A percentile compares a stretch with the other conserved stretches of the same genome.
phyloP scores from a whole-genome alignment of 2,888 invertebrate species.

The Temnothorax rugatulus region DNA sequence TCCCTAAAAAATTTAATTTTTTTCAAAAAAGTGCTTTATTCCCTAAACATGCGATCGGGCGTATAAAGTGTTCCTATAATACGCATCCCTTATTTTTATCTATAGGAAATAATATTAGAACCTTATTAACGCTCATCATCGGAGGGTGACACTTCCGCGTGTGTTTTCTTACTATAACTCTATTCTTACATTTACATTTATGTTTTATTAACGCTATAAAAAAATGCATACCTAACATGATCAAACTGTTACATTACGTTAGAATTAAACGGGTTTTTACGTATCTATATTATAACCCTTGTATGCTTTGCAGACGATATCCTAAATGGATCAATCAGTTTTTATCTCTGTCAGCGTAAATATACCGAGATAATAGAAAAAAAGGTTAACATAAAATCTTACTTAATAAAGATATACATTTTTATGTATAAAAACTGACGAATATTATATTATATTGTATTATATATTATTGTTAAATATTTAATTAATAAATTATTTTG shows the following conservation, averaged over 20 bases:
- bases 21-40: no score
- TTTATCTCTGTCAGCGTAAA: constrained; percentile 22
- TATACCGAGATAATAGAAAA: constrained; percentile 26
- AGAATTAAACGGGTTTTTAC: not conserved
- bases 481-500: not conserved
- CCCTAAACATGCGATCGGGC: no score
- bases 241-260: not conserved
- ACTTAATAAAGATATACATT: not conserved
- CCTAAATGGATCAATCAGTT: constrained; percentile 15
- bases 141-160: no score
- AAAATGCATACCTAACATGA: not conserved
- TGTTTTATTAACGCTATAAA: not conserved
- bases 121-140: no score
- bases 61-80: no score
- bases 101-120: no score
- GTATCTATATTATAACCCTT: not conserved
- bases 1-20: no score
- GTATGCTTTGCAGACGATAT: not conserved
- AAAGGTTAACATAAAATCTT: not conserved
- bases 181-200: not conserved
- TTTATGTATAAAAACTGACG: not conserved
- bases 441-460: not conserved
- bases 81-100: no score
- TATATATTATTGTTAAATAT: not conserved
- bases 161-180: not conserved